A percentile compares a stretch with the other conserved stretches of the same genome.
Evolutionary conservation across 2,113 vertebrate genomes (phyloP).

Genomic region (Alosa alosa): DNA sequence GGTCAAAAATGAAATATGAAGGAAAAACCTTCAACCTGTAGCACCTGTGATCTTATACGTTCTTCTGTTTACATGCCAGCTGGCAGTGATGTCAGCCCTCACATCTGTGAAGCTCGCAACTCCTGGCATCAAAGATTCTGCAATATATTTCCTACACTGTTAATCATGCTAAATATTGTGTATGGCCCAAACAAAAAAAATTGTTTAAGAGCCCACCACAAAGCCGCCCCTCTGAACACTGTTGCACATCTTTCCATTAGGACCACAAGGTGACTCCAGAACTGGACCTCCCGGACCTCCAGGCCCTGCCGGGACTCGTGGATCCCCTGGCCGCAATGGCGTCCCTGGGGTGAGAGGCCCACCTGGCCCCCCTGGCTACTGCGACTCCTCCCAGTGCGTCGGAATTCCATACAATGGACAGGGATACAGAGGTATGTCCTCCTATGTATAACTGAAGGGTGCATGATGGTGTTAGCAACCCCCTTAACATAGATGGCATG

Average conservation of each 20-base stretch:
- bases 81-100: not conserved
- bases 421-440: constrained; percentile 87
- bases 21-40: not conserved
- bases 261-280: constrained; percentile 88
- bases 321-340: constrained; percentile 87
- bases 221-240: not conserved
- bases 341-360: constrained; percentile 85
- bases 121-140: not conserved
- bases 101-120: not conserved
- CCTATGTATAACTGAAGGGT: constrained; percentile 31
- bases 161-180: not conserved
- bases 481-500: constrained; percentile 40
- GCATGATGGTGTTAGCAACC: constrained; percentile 35
- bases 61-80: not conserved
- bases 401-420: constrained; percentile 98
- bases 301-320: constrained; percentile 84
- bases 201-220: not conserved
- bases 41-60: not conserved
- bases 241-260: constrained; percentile 56
- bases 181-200: not conserved
- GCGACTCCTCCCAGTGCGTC: constrained; percentile 94
- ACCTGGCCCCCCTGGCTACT: constrained; percentile 90
- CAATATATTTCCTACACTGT: not conserved
- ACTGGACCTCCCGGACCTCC: constrained; percentile 82
- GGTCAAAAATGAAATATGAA: constrained; percentile 3